These are phyloP conservation scores for Pogonomyrmex californicus DNA, from an alignment of 1,140 invertebrate species.

Conservation along the genomic window DNA sequence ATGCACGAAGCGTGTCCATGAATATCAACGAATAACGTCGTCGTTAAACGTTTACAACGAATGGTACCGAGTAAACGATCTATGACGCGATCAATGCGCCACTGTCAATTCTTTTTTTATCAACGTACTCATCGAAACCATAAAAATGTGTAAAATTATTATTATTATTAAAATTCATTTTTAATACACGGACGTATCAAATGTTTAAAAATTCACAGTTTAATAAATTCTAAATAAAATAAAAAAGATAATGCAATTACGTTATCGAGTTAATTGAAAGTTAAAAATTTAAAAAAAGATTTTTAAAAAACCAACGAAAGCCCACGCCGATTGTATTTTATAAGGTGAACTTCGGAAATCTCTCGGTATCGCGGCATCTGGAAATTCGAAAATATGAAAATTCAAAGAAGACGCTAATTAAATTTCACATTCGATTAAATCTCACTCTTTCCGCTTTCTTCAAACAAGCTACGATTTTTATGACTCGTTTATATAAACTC, in stretches of 20 bases:
- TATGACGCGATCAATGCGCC: conserved; percentile 33
- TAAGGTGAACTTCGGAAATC: background rate
- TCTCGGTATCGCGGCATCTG: background rate
- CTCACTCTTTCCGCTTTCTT: conserved; percentile 12
- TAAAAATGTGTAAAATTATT: conserved; percentile 44
- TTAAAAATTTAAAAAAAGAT: background rate
- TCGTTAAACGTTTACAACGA: conserved; percentile 47
- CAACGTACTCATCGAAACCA: background rate
- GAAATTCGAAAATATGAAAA: background rate
- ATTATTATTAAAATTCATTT: conserved; percentile 21
- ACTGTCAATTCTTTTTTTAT: background rate
- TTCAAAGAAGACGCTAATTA: background rate
- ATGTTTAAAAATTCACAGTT: conserved; percentile 1
- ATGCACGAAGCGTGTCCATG: conserved; percentile 48
- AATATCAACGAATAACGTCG: conserved; percentile 51
- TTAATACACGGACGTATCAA: conserved; percentile 1
- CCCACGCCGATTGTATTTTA: background rate
- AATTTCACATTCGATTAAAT: background rate
- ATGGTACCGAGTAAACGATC: conserved; percentile 39
- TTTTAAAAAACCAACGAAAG: conserved; percentile 1
- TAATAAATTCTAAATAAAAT: background rate
- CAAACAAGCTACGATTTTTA: background rate
- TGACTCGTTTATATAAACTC: background rate
- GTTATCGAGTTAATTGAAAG: background rate
- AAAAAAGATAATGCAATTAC: background rate